Base-by-base conservation (phyloP, 2,888 invertebrate species). In the Polia nebulosa region DNA sequence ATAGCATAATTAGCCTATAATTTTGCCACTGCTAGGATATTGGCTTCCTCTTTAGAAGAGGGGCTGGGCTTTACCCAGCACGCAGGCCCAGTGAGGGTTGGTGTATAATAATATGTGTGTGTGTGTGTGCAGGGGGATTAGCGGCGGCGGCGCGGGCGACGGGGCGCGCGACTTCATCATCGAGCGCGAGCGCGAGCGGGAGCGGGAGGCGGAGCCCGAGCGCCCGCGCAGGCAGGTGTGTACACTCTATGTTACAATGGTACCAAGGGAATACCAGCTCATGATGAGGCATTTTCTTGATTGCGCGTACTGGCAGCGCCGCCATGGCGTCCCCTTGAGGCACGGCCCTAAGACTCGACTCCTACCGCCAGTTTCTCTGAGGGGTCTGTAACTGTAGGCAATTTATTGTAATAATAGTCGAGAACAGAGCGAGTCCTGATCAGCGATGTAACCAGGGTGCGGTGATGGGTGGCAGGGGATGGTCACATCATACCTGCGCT, bases 131-230 rank as follows among this genome's bases (percentile, higher is more conserved):
- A 95, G 95, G 91, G 94, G 95, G 36, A 91, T 92, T 36, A 92
- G 92, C 66, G 87, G 89, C 39, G 90, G 90, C 13, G 88, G 85
- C 22, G 84, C 88, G 9, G 91, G 89, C 2, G 95, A 93, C 47
- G 89, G 87, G 1, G 89, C 87, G 17, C 89, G 96, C 0, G 96
- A 96, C 90, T 96, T 96, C 87, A 86, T 92, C 72, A 95, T 96
- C 68, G 95, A 95, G 86, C 84, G 95, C 11, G 96, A 96, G 85
- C 80, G 96, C 6, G 95, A 95, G 81, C 81, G 95, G 25, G 95
- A 95, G 80, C 77, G 93, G 39, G 94, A 94, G 58, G 86, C 72
- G 44, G 95, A 95, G 39, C 81, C 88, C 72, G 95, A 95, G 6
- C 85, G 94, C 44, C 95, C 95, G 9, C 83, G 95, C 29, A 85